These are phyloP conservation scores for Drosophila emarginata DNA, from an alignment of 2,888 invertebrate species.

Conservation along the genomic window DNA sequence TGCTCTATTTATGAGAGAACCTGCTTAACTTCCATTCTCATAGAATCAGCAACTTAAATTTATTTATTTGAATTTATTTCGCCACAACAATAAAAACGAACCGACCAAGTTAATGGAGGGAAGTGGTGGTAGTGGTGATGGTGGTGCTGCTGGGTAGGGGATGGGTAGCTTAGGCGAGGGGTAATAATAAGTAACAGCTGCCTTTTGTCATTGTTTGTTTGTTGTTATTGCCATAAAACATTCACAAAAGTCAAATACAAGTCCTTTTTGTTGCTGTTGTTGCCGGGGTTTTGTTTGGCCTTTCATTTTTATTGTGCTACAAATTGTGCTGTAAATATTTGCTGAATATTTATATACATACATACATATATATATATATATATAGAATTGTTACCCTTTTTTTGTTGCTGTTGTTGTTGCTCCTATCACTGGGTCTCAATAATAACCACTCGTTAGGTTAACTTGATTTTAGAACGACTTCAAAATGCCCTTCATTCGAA, in stretches of 20 bases:
- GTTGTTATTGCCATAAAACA: slow-evolving; percentile 60
- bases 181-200: slow-evolving; percentile 8
- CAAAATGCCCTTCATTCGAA: neutral
- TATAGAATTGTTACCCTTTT: slow-evolving; percentile 68
- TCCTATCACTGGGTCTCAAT: neutral
- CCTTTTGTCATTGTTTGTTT: slow-evolving; percentile 65
- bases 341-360: slow-evolving; percentile 38
- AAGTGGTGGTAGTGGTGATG: neutral
- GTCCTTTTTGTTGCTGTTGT: slow-evolving; percentile 55
- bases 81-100: slow-evolving; percentile 66
- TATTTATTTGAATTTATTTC: slow-evolving; percentile 76
- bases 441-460: neutral
- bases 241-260: slow-evolving; percentile 65
- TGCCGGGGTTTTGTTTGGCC: slow-evolving; percentile 42
- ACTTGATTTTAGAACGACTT: neutral
- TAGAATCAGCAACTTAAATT: slow-evolving; percentile 61
- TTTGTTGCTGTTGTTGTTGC: slow-evolving; percentile 26
- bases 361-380: slow-evolving; percentile 19
- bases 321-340: slow-evolving; percentile 78
- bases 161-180: neutral
- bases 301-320: slow-evolving; percentile 72
- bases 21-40: slow-evolving; percentile 20
- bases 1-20: slow-evolving; percentile 58
- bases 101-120: slow-evolving; percentile 52
- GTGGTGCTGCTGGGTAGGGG: no score